A percentile compares a stretch with the other conserved stretches of the same genome.
phyloP scores from a whole-genome alignment of 2,113 vertebrate genomes.

The Anhinga rufa region DNA sequence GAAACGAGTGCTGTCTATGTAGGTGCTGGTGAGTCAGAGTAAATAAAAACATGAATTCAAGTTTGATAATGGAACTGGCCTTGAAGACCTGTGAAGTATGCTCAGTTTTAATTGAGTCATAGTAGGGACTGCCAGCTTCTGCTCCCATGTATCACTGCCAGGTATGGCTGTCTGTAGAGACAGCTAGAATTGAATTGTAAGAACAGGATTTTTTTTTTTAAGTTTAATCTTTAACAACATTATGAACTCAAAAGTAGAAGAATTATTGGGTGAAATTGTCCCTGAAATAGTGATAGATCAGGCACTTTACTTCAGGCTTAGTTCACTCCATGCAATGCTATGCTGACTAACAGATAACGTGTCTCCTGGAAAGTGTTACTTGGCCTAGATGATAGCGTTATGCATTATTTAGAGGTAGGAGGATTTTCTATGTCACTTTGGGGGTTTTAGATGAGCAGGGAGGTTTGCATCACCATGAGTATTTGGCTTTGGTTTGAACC shows the following conservation, averaged over 20 bases:
- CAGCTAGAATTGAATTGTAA: neutral
- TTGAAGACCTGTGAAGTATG: neutral
- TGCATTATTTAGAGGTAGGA: neutral
- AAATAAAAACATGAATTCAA: neutral
- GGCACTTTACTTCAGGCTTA: neutral
- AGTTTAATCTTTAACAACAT: neutral
- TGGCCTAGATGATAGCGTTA: neutral
- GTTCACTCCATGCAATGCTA: neutral
- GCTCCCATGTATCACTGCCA: neutral
- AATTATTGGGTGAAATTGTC: neutral
- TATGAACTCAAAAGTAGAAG: neutral
- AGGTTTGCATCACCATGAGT: neutral
- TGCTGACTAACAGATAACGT: neutral
- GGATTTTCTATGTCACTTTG: neutral
- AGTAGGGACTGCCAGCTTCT: neutral
- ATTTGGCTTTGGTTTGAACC: neutral
- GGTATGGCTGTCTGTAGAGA: neutral
- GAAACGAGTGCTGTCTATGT: neutral
- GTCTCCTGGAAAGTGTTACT: neutral
- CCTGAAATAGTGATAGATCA: neutral
- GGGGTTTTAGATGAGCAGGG: neutral
- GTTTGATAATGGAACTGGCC: neutral
- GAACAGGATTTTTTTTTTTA: neutral
- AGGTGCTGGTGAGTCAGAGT: neutral
- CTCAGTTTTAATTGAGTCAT: neutral